Conservation (phyloP, 2,797 vertebrate species). For the Sebastes nivosus region DNA sequence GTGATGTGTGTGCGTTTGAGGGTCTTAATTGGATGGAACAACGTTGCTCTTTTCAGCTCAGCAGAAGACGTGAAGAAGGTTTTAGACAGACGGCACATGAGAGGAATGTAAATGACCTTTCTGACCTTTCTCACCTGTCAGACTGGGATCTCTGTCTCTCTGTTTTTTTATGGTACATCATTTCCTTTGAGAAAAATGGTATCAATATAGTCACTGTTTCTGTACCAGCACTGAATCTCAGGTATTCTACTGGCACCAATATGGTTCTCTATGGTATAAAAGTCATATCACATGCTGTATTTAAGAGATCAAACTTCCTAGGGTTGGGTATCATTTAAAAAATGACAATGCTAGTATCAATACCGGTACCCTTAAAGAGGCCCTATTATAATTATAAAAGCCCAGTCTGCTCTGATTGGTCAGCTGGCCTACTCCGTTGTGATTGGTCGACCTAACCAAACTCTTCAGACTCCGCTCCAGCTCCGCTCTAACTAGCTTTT, state of each 20-base stretch:
- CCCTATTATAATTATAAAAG: too few species aligned
- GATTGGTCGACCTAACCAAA: too few species aligned
- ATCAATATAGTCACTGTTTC: background rate
- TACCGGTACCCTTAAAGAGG: too few species aligned
- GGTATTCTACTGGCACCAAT: background rate
- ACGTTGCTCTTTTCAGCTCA: slow-evolving; percentile 56
- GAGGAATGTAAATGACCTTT: slow-evolving; percentile 55
- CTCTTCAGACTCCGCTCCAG: too few species aligned
- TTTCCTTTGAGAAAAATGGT: background rate
- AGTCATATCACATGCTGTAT: background rate
- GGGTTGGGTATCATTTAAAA: too few species aligned
- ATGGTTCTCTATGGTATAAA: background rate
- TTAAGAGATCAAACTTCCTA: background rate
- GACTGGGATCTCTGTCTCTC: background rate
- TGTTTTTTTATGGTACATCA: background rate
- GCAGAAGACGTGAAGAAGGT: slow-evolving; percentile 60
- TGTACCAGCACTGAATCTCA: background rate
- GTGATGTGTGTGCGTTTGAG: slow-evolving; percentile 4
- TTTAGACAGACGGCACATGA: slow-evolving; percentile 41
- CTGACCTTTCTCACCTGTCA: slow-evolving; percentile 56
- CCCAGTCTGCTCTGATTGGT: too few species aligned
- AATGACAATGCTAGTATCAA: too few species aligned
- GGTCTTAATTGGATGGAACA: slow-evolving; percentile 57
- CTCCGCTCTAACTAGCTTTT: too few species aligned
- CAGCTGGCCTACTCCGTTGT: too few species aligned